Evolutionary conservation across 2,113 vertebrate genomes (phyloP).

Genomic region (Saguinus midas): DNA sequence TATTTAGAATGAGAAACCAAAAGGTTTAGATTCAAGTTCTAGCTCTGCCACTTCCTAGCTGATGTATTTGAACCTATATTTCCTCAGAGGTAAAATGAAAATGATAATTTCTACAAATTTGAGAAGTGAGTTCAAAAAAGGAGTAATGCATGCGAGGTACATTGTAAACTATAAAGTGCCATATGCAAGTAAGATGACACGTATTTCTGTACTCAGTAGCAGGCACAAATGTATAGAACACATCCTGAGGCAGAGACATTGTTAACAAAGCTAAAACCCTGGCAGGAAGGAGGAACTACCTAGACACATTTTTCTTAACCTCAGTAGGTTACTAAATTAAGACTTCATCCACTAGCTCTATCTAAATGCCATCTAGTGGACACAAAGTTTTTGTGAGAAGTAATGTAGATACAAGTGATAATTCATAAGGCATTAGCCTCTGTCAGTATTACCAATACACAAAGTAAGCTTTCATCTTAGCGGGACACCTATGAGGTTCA

Average conservation of each 20-base stretch:
- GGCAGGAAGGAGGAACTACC: neutral
- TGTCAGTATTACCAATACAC: neutral
- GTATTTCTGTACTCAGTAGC: neutral
- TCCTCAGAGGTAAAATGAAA: conserved; percentile 32
- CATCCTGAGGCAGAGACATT: neutral
- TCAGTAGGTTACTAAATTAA: neutral
- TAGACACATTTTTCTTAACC: neutral
- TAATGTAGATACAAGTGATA: neutral
- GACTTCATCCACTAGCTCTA: neutral
- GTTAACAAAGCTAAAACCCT: conserved; percentile 3
- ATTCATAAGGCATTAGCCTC: neutral
- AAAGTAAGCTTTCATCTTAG: conserved; percentile 6
- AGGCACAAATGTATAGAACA: neutral
- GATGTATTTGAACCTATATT: conserved; percentile 21
- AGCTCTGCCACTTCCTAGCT: neutral
- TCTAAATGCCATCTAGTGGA: conserved; percentile 59
- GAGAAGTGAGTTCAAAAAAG: conserved; percentile 30
- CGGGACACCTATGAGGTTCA: neutral
- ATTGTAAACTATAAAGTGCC: neutral
- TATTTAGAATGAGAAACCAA: conserved; percentile 45
- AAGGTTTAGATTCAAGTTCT: conserved; percentile 32
- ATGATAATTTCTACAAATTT: conserved; percentile 26
- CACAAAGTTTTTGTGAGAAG: neutral
- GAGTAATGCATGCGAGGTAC: neutral
- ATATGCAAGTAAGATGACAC: neutral